These are phyloP conservation scores for Poliocrania exsul DNA, from an alignment of 2,797 vertebrate genomes.

Conservation along the genomic window DNA sequence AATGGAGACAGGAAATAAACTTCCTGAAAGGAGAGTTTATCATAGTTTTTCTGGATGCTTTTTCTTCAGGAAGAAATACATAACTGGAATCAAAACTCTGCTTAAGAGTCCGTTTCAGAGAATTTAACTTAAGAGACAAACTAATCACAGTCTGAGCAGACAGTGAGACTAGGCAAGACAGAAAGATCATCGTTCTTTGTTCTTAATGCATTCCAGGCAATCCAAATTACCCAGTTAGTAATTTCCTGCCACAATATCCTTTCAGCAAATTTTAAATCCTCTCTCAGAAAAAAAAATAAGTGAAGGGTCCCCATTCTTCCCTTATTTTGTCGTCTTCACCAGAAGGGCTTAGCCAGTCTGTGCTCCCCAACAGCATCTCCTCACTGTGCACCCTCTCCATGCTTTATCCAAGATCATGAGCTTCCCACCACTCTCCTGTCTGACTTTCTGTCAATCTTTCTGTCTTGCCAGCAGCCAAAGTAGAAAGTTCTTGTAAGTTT, in stretches of 20 bases:
- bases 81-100: background rate
- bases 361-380: background rate
- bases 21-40: background rate
- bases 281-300: background rate
- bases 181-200: background rate
- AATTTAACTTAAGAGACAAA: background rate
- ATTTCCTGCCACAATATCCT: background rate
- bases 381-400: accelerated
- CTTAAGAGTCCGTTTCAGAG: background rate
- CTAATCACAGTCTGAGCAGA: background rate
- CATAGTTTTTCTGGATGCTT: background rate
- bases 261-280: background rate
- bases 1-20: background rate
- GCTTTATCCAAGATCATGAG: background rate
- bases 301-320: background rate
- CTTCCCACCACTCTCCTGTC: background rate
- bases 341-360: background rate
- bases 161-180: background rate
- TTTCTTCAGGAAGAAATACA: background rate
- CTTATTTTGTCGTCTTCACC: background rate
- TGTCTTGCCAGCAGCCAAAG: background rate
- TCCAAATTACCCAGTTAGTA: background rate
- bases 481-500: background rate
- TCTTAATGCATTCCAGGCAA: background rate
- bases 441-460: background rate